Conservation (phyloP, 2,113 vertebrate species). For the Elaphurus davidianus region DNA sequence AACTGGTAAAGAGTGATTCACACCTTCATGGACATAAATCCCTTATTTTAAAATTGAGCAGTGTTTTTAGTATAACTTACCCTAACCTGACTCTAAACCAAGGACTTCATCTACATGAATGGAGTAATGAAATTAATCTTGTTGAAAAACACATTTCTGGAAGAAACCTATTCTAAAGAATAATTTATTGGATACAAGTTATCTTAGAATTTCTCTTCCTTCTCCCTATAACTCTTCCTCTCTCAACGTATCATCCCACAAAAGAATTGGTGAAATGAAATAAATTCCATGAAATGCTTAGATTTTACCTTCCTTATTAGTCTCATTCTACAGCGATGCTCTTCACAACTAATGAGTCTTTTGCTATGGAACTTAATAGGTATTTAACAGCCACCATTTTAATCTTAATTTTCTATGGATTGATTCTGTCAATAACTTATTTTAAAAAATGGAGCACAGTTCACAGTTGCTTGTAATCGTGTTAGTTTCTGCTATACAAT, state of each 20-base stretch:
- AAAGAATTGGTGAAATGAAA: background rate
- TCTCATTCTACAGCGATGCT: background rate
- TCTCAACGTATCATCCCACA: background rate
- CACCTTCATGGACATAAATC: background rate
- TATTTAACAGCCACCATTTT: background rate
- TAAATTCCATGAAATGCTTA: background rate
- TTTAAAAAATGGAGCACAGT: background rate
- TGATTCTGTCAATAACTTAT: background rate
- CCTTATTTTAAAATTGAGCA: constrained; percentile 1
- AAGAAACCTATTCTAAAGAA: constrained; percentile 25
- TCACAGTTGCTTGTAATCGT: background rate
- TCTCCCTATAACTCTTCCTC: background rate
- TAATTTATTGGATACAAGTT: background rate
- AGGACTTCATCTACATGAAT: background rate
- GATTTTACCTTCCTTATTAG: background rate
- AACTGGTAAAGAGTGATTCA: background rate
- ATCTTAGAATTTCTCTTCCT: background rate
- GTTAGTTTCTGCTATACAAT: background rate
- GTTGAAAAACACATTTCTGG: background rate
- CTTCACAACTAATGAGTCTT: background rate
- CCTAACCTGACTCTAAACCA: background rate
- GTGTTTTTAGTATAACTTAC: background rate
- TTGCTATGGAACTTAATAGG: background rate
- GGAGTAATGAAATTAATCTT: background rate
- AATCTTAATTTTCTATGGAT: background rate